These are phyloP conservation scores for Molorchus minor DNA, from an alignment of 2,888 invertebrate species.

Conservation along the genomic window DNA sequence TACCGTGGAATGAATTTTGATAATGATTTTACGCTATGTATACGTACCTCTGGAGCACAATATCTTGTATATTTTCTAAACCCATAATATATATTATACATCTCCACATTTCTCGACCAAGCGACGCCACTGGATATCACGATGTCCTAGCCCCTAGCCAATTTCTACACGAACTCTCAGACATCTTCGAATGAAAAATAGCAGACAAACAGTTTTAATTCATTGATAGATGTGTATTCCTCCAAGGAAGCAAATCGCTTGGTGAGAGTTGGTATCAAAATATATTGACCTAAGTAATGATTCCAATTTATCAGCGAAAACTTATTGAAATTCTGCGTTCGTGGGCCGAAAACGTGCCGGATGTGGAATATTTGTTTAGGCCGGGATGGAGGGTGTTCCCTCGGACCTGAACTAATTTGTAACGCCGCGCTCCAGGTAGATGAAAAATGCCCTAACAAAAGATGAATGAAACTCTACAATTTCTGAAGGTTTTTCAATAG, in stretches of 20 bases:
- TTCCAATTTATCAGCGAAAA: slow-evolving; percentile 49
- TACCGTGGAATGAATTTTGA: too few species aligned
- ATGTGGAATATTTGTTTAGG: slow-evolving; percentile 60
- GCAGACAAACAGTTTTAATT: slow-evolving; percentile 28
- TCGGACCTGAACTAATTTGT: slow-evolving; percentile 58
- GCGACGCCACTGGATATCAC: too few species aligned
- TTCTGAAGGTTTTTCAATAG: slow-evolving; percentile 12
- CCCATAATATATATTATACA: too few species aligned
- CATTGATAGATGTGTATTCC: slow-evolving; percentile 29
- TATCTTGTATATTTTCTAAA: too few species aligned
- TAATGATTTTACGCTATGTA: too few species aligned
- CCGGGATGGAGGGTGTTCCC: slow-evolving; percentile 51
- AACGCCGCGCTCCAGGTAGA: slow-evolving; percentile 58
- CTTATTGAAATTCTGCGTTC: slow-evolving; percentile 51
- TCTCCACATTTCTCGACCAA: too few species aligned
- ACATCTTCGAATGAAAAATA: slow-evolving; percentile 27
- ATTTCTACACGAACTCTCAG: too few species aligned
- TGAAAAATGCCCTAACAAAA: slow-evolving; percentile 49
- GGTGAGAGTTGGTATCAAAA: slow-evolving; percentile 34
- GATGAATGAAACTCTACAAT: slow-evolving; percentile 52
- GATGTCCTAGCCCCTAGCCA: too few species aligned
- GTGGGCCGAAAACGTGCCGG: slow-evolving; percentile 52
- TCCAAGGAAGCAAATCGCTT: slow-evolving; percentile 22
- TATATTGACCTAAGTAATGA: slow-evolving; percentile 43
- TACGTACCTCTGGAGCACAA: too few species aligned